Conservation (phyloP, 1,140 invertebrate genomes). For the Meteorus sp. region DNA sequence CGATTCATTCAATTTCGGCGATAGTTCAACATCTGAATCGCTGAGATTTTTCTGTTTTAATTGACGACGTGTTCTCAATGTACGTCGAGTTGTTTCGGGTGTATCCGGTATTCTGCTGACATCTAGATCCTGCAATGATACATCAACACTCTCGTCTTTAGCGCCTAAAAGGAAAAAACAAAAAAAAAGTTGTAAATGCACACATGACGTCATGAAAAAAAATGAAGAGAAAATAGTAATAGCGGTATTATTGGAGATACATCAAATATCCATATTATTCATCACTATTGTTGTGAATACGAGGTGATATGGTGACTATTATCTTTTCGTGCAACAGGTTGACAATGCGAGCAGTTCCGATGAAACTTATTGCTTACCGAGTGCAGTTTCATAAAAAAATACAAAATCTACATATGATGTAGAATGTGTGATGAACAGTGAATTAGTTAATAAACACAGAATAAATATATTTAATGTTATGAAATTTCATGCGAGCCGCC, state of each 20-base stretch:
- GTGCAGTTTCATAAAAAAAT: too few species aligned
- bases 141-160: constrained; percentile 9
- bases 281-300: too few species aligned
- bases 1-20: constrained; percentile 6
- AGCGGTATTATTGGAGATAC: neutral
- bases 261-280: too few species aligned
- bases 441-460: constrained; percentile 5
- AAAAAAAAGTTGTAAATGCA: neutral
- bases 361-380: too few species aligned
- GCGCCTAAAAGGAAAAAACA: constrained; percentile 11
- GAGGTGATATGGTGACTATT: too few species aligned
- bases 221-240: neutral
- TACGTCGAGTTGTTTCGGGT: constrained; percentile 5
- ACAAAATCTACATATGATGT: too few species aligned
- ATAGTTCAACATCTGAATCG: constrained; percentile 20
- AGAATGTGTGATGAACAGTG: neutral
- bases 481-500: constrained; percentile 34
- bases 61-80: constrained; percentile 20
- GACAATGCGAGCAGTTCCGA: too few species aligned
- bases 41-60: constrained; percentile 1
- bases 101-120: neutral
- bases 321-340: too few species aligned
- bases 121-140: constrained; percentile 7
- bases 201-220: neutral
- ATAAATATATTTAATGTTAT: too few species aligned